phyloP scores from a whole-genome alignment of 2,888 invertebrate species.

The Gastracanthus pulcherrimus region DNA sequence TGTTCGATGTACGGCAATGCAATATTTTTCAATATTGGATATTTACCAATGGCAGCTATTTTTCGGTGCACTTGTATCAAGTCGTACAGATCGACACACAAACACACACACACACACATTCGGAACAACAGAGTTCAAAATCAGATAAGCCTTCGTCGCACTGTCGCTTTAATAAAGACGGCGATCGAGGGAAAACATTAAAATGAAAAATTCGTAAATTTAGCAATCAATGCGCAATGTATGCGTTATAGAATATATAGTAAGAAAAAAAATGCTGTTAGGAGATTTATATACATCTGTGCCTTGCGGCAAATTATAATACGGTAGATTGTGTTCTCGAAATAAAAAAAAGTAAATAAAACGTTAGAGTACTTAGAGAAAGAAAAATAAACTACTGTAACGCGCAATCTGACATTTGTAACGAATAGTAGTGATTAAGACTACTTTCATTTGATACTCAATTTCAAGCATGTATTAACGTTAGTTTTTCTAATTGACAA shows the following conservation, averaged over 20 bases:
- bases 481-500: conserved; percentile 41
- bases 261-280: conserved; percentile 28
- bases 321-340: conserved; percentile 49
- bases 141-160: conserved; percentile 1
- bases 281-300: conserved; percentile 53
- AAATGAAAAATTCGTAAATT: conserved; percentile 31
- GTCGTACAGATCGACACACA: too few relatives aligned
- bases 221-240: conserved; percentile 35
- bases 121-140: conserved; percentile 20
- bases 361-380: conserved; percentile 45
- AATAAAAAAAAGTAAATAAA: conserved; percentile 32
- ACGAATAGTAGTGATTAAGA: conserved; percentile 46
- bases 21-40: conserved; percentile 54
- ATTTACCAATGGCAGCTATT: conserved; percentile 54
- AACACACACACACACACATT: conserved; percentile 28
- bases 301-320: conserved; percentile 56
- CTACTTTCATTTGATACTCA: conserved; percentile 55
- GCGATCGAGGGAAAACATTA: conserved; percentile 1
- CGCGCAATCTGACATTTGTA: conserved; percentile 55
- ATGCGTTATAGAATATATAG: conserved; percentile 6
- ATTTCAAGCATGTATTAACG: conserved; percentile 55
- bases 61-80: conserved; percentile 54
- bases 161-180: conserved; percentile 20
- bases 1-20: conserved; percentile 45
- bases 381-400: conserved; percentile 41